Conservation (phyloP, 2,888 invertebrate genomes). For the Andrena camellia region DNA sequence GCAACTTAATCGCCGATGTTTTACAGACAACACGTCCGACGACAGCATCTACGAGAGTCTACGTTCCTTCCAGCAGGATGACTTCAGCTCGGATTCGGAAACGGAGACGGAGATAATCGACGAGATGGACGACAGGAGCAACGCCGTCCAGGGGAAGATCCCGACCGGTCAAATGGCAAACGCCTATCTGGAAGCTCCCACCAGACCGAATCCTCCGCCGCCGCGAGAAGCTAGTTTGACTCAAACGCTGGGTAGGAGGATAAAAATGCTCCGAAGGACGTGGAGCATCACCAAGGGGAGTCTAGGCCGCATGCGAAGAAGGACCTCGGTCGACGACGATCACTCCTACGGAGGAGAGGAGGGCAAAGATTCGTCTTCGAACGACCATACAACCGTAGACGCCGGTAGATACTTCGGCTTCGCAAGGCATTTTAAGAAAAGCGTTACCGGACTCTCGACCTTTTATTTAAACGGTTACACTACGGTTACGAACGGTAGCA, state of each 20-base stretch:
- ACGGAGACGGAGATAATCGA: slow-evolving; percentile 34
- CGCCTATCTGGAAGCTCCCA: slow-evolving; percentile 73
- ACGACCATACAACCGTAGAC: slow-evolving; percentile 65
- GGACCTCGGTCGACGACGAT: slow-evolving; percentile 71
- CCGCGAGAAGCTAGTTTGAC: slow-evolving; percentile 80
- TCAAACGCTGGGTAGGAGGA: slow-evolving; percentile 79
- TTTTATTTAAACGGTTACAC: slow-evolving; percentile 80
- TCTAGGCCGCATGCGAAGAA: slow-evolving; percentile 79
- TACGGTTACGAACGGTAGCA: slow-evolving; percentile 16
- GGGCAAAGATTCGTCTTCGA: slow-evolving; percentile 55
- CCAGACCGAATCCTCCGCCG: slow-evolving; percentile 79
- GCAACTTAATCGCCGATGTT: slow-evolving; percentile 13
- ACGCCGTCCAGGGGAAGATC: background rate
- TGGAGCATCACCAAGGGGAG: slow-evolving; percentile 84
- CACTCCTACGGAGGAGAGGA: slow-evolving; percentile 48
- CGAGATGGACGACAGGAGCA: slow-evolving; percentile 19
- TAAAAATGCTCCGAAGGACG: slow-evolving; percentile 81
- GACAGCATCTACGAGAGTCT: slow-evolving; percentile 83
- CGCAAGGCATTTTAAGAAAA: slow-evolving; percentile 79
- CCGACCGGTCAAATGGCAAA: slow-evolving; percentile 11
- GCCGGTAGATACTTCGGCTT: slow-evolving; percentile 79
- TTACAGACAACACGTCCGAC: slow-evolving; percentile 78
- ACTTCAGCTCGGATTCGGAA: slow-evolving; percentile 78
- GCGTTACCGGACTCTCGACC: slow-evolving; percentile 76
- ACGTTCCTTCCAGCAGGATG: slow-evolving; percentile 75